Conservation (phyloP, 2,888 invertebrate genomes). For the Encarsia formosa region DNA sequence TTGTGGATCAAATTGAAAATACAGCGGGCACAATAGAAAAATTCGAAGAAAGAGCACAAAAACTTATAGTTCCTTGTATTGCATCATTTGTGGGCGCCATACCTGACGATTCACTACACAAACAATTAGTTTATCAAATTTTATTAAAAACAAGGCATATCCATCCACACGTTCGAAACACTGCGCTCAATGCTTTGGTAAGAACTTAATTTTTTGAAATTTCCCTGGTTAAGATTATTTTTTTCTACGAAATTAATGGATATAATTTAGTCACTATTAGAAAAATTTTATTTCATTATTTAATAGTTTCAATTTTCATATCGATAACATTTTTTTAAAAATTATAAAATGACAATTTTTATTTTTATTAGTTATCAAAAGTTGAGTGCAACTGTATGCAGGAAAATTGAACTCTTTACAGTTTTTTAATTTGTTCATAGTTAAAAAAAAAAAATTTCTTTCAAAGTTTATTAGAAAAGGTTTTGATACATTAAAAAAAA, state of each 20-base stretch:
- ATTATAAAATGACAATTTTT: neutral
- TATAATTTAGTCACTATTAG: neutral
- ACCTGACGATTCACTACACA: slow-evolving; percentile 84
- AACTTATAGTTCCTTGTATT: slow-evolving; percentile 72
- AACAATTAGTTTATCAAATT: slow-evolving; percentile 84
- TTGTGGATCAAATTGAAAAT: slow-evolving; percentile 87
- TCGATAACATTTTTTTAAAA: neutral
- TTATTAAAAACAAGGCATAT: slow-evolving; percentile 80
- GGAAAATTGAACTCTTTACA: too few relatives aligned
- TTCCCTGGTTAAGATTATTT: neutral
- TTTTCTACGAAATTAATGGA: neutral
- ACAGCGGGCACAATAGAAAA: slow-evolving; percentile 60
- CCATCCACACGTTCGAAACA: slow-evolving; percentile 62
- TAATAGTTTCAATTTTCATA: too few relatives aligned
- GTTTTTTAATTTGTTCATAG: too few relatives aligned
- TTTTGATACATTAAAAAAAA: too few relatives aligned
- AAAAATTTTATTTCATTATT: neutral
- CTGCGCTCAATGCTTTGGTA: slow-evolving; percentile 42
- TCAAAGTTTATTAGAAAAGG: neutral
- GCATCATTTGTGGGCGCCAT: slow-evolving; percentile 78
- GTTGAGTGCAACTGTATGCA: too few relatives aligned
- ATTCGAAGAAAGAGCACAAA: slow-evolving; percentile 59
- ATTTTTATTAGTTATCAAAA: neutral
- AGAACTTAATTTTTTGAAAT: slow-evolving; percentile 25
- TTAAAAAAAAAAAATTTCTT: neutral